Evolutionary conservation across 2,113 vertebrate genomes (phyloP), one percentile per base, ranked within the genome.

Genomic region (Pionites leucogaster): DNA sequence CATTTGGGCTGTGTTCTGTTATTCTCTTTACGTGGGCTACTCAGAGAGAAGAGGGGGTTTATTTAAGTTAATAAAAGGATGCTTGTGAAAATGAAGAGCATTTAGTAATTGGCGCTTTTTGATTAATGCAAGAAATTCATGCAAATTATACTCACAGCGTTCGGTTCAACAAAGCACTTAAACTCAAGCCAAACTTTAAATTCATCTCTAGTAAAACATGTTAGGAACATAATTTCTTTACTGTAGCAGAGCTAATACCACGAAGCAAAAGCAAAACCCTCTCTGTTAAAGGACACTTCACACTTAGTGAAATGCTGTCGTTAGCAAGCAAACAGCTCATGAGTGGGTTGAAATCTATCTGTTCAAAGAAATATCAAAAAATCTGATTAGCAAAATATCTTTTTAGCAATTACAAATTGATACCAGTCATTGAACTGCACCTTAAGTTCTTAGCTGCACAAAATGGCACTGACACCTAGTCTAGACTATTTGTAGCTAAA

Each of bases 21-120:
- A 84, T 49, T 29, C 24, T 71, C 24, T 80, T 83, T 82, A 60
- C 25, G 39, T 13, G 18, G 18, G 10, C 67, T 42, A 57, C 50
- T 82, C 31, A 62, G 65, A 68, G 47, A 49, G 31, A 95, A 91
- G 67, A 91, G 9, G 4, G 1, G 22, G 57, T 89, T 74, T 67
- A 37, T 87, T 90, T 85, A 27, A 60, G 22, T 71, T 79, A 60
- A 69, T 53, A 68, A 82, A 80, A 65, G 4, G 82, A 91, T n/a
- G 14, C 44, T 87, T 72, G 76, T 29, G 15, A 90, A 80, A 94
- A 88, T 63, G 31, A 90, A 80, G 75, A 67, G 82, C 91, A 82
- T 94, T 86, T 94, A 77, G 44, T 95, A 87, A 95, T 96, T 91
- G 90, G 27, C 44, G 80, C 46, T 77, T 85, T 92, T 67, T 69